These are phyloP conservation scores for Taenaris catops DNA, from an alignment of 2,888 invertebrate genomes.

Conservation along the genomic window DNA sequence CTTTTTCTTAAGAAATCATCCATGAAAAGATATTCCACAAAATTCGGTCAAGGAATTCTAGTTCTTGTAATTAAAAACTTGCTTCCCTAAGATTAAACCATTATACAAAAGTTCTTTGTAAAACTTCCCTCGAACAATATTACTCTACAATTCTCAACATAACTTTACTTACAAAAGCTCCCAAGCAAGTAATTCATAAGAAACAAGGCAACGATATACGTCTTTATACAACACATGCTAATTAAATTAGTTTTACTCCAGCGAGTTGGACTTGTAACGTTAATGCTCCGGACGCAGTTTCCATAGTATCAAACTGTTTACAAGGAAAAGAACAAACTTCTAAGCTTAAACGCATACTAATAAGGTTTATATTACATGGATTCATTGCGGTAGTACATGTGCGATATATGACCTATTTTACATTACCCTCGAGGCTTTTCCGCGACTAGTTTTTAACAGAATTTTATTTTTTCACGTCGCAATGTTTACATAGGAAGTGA, in stretches of 20 bases:
- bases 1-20: too few species aligned
- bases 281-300: conserved; percentile 19
- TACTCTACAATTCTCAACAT: not conserved
- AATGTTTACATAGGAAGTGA: conserved; percentile 1
- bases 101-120: too few species aligned
- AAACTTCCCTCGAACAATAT: not conserved
- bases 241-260: conserved; percentile 25
- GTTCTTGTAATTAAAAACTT: too few species aligned
- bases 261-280: conserved; percentile 20
- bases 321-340: conserved; percentile 19
- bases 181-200: conserved; percentile 8
- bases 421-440: conserved; percentile 12
- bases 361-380: conserved; percentile 6
- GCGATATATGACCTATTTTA: conserved; percentile 15
- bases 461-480: conserved; percentile 1
- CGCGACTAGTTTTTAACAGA: conserved; percentile 13
- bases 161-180: conserved; percentile 3
- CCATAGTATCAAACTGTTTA: conserved; percentile 18
- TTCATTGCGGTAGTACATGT: not conserved
- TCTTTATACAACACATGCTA: conserved; percentile 18
- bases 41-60: too few species aligned
- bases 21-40: too few species aligned
- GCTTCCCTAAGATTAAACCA: too few species aligned
- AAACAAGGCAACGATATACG: conserved; percentile 14
- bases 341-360: not conserved